Conservation (phyloP, 2,888 invertebrate genomes). For the Camponotus fellah region DNA sequence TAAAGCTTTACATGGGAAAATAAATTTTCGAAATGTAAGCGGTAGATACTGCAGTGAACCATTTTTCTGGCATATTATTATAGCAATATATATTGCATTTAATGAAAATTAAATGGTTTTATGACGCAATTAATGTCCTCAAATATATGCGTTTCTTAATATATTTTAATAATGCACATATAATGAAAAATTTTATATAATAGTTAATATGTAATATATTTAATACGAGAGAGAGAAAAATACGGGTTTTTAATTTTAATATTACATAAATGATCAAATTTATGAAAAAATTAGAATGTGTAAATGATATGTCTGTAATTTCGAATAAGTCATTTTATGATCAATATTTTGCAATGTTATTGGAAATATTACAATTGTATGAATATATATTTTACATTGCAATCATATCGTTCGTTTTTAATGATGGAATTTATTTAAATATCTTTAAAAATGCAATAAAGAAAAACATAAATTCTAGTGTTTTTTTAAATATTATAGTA, state of each 20-base stretch:
- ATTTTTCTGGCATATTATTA: neutral
- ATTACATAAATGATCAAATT: neutral
- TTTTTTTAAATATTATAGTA: neutral
- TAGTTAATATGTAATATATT: neutral
- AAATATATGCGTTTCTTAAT: neutral
- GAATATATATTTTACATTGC: neutral
- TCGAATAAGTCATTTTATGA: neutral
- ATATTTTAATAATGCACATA: neutral
- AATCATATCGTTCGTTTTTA: neutral
- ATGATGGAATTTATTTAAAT: neutral
- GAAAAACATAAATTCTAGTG: neutral
- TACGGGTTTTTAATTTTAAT: neutral
- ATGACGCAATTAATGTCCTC: neutral
- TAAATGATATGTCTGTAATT: neutral
- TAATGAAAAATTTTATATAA: neutral
- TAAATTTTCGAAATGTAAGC: neutral
- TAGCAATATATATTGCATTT: neutral
- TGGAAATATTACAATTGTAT: neutral
- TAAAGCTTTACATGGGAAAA: constrained; percentile 7
- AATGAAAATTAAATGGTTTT: neutral
- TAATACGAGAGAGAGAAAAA: neutral
- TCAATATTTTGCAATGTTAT: neutral
- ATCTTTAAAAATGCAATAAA: constrained; percentile 1
- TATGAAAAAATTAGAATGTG: neutral
- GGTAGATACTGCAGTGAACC: neutral